Percentiles rank a stretch among this genome's conserved stretches.
Conservation (phyloP, 2,797 vertebrate species). For the Poeciliopsis turneri region DNA sequence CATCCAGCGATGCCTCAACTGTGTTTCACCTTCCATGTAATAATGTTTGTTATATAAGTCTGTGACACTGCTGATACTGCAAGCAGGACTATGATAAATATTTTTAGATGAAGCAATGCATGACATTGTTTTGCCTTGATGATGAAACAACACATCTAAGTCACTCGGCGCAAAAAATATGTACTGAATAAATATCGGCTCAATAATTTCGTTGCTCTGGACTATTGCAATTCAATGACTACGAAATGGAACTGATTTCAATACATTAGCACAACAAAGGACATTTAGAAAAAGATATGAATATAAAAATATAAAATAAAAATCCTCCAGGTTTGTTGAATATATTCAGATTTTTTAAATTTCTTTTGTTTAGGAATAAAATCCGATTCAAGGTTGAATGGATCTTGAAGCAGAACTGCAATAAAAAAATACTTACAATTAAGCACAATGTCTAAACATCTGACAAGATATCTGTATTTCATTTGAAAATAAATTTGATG, state of each 20-base stretch:
- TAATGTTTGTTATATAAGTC: constrained; percentile 34
- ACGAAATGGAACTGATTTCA: background rate
- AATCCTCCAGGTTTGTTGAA: constrained; percentile 37
- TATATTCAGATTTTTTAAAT: constrained; percentile 53
- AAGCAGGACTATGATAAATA: constrained; percentile 23
- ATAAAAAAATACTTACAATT: background rate
- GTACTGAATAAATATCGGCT: constrained; percentile 14
- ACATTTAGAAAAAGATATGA: constrained; percentile 8
- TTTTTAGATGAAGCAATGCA: constrained; percentile 27
- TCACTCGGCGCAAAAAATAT: constrained; percentile 13
- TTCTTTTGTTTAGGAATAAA: constrained; percentile 62
- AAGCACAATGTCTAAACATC: background rate
- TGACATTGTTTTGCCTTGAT: constrained; percentile 13
- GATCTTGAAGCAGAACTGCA: background rate
- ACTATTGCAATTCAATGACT: constrained; percentile 2
- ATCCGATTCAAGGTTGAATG: constrained; percentile 13
- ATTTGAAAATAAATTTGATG: background rate
- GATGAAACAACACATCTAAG: constrained; percentile 34
- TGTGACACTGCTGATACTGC: constrained; percentile 47
- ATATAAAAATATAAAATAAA: constrained; percentile 16
- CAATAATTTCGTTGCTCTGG: constrained; percentile 9
- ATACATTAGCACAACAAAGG: constrained; percentile 20
- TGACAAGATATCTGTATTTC: background rate
- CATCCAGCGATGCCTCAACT: constrained; percentile 49
- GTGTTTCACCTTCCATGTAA: constrained; percentile 39